These are phyloP conservation scores for Rotaria sp. DNA, from an alignment of 2,888 invertebrate genomes.

Conservation along the genomic window DNA sequence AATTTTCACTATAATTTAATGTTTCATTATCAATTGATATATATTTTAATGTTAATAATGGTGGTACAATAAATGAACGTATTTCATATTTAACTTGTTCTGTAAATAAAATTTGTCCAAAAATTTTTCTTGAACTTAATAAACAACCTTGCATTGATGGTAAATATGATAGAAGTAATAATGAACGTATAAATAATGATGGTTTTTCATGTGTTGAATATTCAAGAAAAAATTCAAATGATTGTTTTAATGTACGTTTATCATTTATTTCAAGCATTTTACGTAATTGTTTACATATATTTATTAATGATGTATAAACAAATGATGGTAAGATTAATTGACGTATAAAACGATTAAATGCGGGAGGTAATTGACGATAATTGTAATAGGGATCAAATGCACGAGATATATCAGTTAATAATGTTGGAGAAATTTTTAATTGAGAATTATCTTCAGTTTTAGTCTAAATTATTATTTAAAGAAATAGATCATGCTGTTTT, in stretches of 20 bases:
- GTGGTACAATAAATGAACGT: neutral
- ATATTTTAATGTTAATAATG: conserved; percentile 22
- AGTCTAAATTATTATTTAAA: too few species aligned
- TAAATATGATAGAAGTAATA: conserved; percentile 4
- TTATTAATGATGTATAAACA: conserved; percentile 41
- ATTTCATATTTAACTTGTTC: conserved; percentile 25
- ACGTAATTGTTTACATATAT: conserved; percentile 31
- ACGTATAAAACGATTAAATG: conserved; percentile 89
- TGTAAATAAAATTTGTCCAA: neutral
- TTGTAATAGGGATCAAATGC: conserved; percentile 69
- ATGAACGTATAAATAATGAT: conserved; percentile 11
- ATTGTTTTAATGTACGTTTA: neutral
- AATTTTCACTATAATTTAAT: neutral
- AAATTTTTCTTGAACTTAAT: conserved; percentile 17
- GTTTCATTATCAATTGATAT: conserved; percentile 46
- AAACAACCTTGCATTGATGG: neutral
- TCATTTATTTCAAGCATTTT: conserved; percentile 10
- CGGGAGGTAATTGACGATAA: conserved; percentile 87
- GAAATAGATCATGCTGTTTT: too few species aligned
- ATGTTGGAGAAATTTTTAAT: conserved; percentile 69
- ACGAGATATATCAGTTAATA: conserved; percentile 71
- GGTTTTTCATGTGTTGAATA: conserved; percentile 27
- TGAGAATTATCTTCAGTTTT: neutral
- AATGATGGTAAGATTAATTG: conserved; percentile 57
- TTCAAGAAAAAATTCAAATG: conserved; percentile 18